These are phyloP conservation scores for Troglohyphantes excavatus DNA, from an alignment of 2,888 invertebrate species.

Conservation along the genomic window DNA sequence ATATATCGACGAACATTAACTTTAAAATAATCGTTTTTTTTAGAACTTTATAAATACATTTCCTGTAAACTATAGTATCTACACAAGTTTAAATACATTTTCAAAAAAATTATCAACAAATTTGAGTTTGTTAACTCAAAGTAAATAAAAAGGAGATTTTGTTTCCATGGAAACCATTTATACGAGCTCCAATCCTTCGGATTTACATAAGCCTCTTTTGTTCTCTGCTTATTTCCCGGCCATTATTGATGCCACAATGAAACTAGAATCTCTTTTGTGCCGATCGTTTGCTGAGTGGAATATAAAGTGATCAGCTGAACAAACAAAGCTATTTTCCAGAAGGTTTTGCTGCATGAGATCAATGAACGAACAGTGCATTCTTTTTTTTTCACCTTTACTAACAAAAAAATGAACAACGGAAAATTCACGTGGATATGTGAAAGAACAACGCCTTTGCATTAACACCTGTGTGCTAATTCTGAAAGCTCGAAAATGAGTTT, in stretches of 20 bases:
- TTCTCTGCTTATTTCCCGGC: not conserved
- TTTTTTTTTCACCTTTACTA: not conserved
- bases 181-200: constrained; percentile 1
- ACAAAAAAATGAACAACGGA: not conserved
- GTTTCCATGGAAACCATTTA: not conserved
- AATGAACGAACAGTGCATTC: not conserved
- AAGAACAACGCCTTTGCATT: not conserved
- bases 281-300: not conserved
- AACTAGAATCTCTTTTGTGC: not conserved
- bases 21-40: no score
- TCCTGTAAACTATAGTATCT: no score
- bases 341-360: not conserved
- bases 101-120: no score
- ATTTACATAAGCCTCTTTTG: constrained; percentile 5
- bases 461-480: not conserved
- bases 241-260: constrained; percentile 9
- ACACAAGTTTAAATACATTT: no score
- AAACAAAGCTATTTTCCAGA: not conserved
- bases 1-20: no score
- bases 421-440: not conserved
- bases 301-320: constrained; percentile 5
- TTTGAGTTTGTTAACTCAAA: no score
- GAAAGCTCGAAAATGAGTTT: not conserved
- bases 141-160: not conserved
- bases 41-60: no score